phyloP scores from a whole-genome alignment of 2,797 vertebrate species.

The Microchirus variegatus region DNA sequence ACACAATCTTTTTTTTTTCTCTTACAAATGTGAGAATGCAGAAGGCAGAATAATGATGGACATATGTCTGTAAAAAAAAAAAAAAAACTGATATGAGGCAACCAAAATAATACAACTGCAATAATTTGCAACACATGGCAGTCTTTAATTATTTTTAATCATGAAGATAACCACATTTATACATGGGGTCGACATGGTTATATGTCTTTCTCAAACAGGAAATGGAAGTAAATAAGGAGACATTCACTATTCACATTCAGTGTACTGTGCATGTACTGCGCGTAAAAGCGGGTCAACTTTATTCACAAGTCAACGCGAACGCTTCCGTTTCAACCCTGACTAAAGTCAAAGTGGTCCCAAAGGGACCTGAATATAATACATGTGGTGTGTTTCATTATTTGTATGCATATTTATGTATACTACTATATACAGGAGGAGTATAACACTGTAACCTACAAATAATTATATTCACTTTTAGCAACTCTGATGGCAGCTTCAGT shows the following conservation, averaged over 20 bases:
- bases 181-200: not conserved
- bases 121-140: not conserved
- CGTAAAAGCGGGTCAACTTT: slow-evolving; percentile 18
- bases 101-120: slow-evolving; percentile 7
- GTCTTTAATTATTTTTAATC: slow-evolving; percentile 3
- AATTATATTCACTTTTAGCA: not conserved
- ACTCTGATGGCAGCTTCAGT: slow-evolving; percentile 4
- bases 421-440: not conserved
- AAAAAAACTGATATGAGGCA: slow-evolving; percentile 12
- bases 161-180: slow-evolving; percentile 6
- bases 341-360: slow-evolving; percentile 66
- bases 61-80: slow-evolving; percentile 30
- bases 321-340: slow-evolving; percentile 21
- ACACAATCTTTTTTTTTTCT: slow-evolving; percentile 56
- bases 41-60: slow-evolving; percentile 45
- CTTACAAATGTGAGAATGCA: slow-evolving; percentile 50
- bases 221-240: not conserved
- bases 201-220: not conserved
- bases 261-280: slow-evolving; percentile 9
- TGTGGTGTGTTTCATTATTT: slow-evolving; percentile 5
- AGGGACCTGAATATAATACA: slow-evolving; percentile 49
- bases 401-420: not conserved
- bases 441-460: not conserved
- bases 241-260: slow-evolving; percentile 20
- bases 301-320: slow-evolving; percentile 19